Conservation (phyloP, 1,140 invertebrate genomes). For the Plutomurus gul region DNA sequence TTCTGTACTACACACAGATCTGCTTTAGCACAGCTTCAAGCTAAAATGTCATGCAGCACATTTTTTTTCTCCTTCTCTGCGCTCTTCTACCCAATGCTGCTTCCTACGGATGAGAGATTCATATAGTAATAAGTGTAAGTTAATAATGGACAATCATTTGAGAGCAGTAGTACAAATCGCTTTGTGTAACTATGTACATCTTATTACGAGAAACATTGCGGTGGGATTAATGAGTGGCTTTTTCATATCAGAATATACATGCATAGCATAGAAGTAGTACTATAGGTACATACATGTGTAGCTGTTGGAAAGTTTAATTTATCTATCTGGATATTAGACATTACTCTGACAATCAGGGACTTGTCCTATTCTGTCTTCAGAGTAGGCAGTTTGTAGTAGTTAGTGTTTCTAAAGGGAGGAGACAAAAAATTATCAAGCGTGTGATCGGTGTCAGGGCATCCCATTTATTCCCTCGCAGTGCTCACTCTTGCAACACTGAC, state of each 20-base stretch:
- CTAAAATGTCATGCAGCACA: slow-evolving; percentile 10
- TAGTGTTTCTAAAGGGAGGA: slow-evolving; percentile 24
- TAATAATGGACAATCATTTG: no score
- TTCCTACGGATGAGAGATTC: no score
- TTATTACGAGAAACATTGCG: background rate
- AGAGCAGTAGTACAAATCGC: background rate
- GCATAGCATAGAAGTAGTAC: background rate
- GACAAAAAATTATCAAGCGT: slow-evolving; percentile 42
- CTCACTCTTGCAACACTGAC: background rate
- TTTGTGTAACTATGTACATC: background rate
- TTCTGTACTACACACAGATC: background rate
- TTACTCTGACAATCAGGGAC: background rate
- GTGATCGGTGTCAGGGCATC: slow-evolving; percentile 42
- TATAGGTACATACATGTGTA: no score
- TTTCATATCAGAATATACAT: slow-evolving; percentile 6
- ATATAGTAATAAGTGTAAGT: no score
- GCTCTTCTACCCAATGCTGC: no score
- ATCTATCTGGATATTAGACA: background rate
- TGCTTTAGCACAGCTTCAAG: background rate
- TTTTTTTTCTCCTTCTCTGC: background rate
- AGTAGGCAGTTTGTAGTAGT: background rate
- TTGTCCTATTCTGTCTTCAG: background rate
- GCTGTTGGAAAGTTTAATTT: background rate
- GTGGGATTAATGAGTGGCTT: slow-evolving; percentile 23
- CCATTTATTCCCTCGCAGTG: slow-evolving; percentile 31